Conservation (phyloP, 1,140 invertebrate species). For the Bombus ignitus region DNA sequence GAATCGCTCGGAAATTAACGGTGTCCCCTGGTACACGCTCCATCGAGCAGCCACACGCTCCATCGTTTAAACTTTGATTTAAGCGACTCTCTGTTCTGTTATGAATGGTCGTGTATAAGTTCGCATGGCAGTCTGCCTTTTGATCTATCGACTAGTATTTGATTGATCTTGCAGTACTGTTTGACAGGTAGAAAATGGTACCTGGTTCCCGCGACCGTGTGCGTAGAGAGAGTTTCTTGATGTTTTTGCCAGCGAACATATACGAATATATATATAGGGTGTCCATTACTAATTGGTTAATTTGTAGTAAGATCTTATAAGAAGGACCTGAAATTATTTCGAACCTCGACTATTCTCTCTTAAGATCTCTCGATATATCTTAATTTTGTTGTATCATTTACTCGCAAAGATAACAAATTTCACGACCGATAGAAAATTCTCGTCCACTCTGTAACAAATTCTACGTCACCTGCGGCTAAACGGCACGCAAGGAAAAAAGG, state of each 20-base stretch:
- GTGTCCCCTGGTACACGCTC: conserved; percentile 34
- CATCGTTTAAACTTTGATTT: conserved; percentile 68
- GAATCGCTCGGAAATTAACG: conserved; percentile 70
- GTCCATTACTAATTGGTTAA: no score
- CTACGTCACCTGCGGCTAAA: no score
- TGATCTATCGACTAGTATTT: not conserved
- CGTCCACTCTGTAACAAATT: not conserved
- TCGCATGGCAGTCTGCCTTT: conserved; percentile 31
- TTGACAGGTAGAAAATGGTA: not conserved
- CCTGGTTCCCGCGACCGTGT: no score
- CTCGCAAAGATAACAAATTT: not conserved
- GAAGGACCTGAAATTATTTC: no score
- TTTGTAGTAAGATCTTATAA: no score
- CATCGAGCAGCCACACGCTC: conserved; percentile 33
- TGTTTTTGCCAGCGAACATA: no score
- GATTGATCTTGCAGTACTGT: not conserved
- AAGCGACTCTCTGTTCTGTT: conserved; percentile 45
- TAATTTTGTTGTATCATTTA: not conserved
- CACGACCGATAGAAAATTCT: not conserved
- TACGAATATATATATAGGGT: no score
- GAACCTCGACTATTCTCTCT: no score
- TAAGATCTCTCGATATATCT: no score
- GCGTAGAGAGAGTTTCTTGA: no score
- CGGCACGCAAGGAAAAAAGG: not conserved
- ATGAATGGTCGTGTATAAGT: conserved; percentile 41